Evolutionary conservation across 2,113 vertebrate species (phyloP).

Genomic region (Equus quagga): DNA sequence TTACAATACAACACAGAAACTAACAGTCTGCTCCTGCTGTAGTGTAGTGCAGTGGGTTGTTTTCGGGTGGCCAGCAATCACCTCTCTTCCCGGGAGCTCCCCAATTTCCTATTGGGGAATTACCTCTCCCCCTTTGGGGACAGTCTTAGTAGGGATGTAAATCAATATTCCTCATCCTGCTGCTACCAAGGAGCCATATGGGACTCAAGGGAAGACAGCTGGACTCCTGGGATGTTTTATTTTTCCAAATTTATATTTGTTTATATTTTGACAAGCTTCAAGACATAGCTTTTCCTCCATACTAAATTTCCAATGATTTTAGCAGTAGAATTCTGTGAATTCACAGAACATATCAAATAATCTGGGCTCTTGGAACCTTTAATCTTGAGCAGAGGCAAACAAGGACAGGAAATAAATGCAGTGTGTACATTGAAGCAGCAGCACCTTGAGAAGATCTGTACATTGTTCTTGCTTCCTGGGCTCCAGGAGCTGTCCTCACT

Average conservation of each 20-base stretch:
- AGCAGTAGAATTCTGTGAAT: conserved; percentile 29
- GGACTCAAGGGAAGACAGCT: not conserved
- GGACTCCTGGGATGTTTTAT: not conserved
- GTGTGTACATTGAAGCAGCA: not conserved
- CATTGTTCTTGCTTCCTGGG: not conserved
- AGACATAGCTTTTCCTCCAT: not conserved
- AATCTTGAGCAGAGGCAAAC: not conserved
- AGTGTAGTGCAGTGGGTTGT: not conserved
- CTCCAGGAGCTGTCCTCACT: not conserved
- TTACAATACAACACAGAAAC: not conserved
- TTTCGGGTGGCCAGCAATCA: not conserved
- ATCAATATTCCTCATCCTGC: not conserved
- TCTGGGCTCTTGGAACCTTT: not conserved
- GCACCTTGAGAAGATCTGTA: not conserved
- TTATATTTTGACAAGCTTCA: conserved; percentile 31
- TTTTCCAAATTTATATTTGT: not conserved
- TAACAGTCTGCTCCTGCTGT: not conserved
- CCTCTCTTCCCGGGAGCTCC: not conserved
- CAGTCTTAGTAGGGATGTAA: not conserved
- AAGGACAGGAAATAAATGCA: not conserved
- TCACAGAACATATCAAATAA: not conserved
- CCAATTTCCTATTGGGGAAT: not conserved
- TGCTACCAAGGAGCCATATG: not conserved
- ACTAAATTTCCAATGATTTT: not conserved
- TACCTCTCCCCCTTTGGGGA: not conserved